Conservation (phyloP, 2,113 vertebrate species). For the Euleptes europaea region DNA sequence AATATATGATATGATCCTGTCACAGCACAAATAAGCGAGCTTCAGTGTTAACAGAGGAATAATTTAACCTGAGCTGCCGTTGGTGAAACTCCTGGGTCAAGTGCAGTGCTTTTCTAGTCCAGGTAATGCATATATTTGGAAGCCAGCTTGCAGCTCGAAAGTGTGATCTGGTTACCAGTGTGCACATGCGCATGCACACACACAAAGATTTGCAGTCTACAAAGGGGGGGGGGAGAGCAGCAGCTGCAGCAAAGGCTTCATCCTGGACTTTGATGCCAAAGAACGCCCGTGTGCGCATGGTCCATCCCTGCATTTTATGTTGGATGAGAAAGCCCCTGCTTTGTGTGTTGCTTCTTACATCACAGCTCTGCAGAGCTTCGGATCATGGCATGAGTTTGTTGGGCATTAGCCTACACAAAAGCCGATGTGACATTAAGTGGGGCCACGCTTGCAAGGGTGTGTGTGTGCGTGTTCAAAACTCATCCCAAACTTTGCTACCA, state of each 20-base stretch:
- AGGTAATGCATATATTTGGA: too few species aligned
- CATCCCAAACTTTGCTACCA: slow-evolving; percentile 34
- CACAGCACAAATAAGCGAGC: too few species aligned
- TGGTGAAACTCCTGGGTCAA: not conserved
- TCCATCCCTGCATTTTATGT: not conserved
- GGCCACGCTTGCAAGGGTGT: too few species aligned
- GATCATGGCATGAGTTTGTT: not conserved
- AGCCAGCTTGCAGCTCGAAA: not conserved
- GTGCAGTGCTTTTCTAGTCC: not conserved
- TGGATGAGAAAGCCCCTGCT: not conserved
- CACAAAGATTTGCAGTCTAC: not conserved
- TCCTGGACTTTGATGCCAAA: not conserved
- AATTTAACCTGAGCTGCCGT: too few species aligned
- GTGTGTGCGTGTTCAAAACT: not conserved
- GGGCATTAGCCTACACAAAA: too few species aligned
- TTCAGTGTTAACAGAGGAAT: too few species aligned
- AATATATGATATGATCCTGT: too few species aligned
- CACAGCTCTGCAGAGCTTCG: not conserved
- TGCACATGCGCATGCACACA: not conserved
- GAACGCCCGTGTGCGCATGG: not conserved
- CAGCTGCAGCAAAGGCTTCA: not conserved
- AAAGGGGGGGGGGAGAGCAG: not conserved
- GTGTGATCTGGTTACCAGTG: not conserved
- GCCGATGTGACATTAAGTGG: not conserved
- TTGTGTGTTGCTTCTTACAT: not conserved